Evolutionary conservation across 2,888 invertebrate genomes (phyloP), one percentile per base, ranked within the genome.

Genomic region (Epinotia demarniana): DNA sequence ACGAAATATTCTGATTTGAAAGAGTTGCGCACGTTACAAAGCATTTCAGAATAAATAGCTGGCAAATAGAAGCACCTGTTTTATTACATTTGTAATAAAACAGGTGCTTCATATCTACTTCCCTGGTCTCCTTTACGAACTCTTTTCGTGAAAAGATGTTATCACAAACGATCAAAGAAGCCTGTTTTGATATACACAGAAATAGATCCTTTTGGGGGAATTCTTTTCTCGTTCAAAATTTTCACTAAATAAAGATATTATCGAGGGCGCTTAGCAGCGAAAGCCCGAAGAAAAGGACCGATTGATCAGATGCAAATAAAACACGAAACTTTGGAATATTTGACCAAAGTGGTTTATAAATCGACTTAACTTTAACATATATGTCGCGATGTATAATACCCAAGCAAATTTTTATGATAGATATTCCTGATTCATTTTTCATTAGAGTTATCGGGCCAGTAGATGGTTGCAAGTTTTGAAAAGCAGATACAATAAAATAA

Each of bases 111-210:
- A 84, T 86, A 86, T 84, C 84, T 84, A 85, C 86, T 86, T 85
- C 84, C 84, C 82, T 75, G 53, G 49, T 67, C 33, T 67, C 39
- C 57, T 72, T 19, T 53, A 67, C 53, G 43, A 73, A 79, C 81
- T 78, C 81, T 77, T 79, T 78, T 80, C 81, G 78, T 77, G 73
- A 80, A 81, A 85, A 84, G 85, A 82, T 78, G 79, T 81, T 80
- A 83, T 86, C 86, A 82, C 82, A 81, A 85, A 85, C 88, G 85
- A 88, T 89, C 84, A 87, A 87, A 86, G 84, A 80, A 76, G 77
- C 60, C 79, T 83, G 82, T 87, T 87, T 85, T 86, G 86, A 86
- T 83, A 86, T 85, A 83, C 84, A 82, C 81, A 83, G 83, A 85
- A 87, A 87, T 86, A 87, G 85, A 85, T 84, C 82, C 83, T 86